Evolutionary conservation across 2,888 invertebrate species (phyloP).

Genomic region (Cantharis rufa): DNA sequence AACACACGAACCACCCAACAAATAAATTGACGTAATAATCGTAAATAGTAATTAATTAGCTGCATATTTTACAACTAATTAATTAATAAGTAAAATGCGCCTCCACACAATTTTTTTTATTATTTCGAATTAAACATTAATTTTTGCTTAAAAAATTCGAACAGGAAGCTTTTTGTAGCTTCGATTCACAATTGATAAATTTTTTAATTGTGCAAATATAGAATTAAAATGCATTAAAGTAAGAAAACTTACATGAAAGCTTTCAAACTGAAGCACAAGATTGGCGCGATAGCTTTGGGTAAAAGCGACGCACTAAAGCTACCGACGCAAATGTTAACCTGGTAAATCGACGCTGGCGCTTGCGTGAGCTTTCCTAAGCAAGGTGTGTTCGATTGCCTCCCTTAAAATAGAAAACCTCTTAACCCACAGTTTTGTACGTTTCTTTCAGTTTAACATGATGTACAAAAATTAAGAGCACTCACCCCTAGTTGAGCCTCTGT

Average conservation of each 20-base stretch:
- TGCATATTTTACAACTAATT: background rate
- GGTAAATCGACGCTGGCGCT: conserved; percentile 36
- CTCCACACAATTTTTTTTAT: background rate
- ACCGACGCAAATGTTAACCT: conserved; percentile 30
- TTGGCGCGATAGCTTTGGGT: conserved; percentile 30
- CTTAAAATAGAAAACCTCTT: conserved; percentile 11
- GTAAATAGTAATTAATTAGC: background rate
- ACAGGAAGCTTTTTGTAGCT: background rate
- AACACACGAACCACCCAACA: background rate
- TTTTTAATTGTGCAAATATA: background rate
- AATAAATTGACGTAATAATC: background rate
- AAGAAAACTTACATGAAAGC: conserved; percentile 33
- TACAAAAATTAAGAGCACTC: background rate
- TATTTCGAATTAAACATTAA: background rate
- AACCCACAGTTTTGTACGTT: background rate
- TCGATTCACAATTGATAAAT: background rate
- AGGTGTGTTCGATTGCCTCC: conserved; percentile 38
- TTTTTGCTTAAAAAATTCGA: background rate
- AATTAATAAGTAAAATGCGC: background rate
- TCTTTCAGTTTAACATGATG: background rate
- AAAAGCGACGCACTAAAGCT: conserved; percentile 35
- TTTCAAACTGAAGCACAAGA: conserved; percentile 19
- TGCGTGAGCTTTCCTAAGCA: conserved; percentile 34
- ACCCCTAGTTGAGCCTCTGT: background rate
- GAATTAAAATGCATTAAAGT: conserved; percentile 4